Evolutionary conservation across 30 jellyfish, hydroid and myxozoan species (phyloP).

Genomic region (Chrysaora quinquecirrha): DNA sequence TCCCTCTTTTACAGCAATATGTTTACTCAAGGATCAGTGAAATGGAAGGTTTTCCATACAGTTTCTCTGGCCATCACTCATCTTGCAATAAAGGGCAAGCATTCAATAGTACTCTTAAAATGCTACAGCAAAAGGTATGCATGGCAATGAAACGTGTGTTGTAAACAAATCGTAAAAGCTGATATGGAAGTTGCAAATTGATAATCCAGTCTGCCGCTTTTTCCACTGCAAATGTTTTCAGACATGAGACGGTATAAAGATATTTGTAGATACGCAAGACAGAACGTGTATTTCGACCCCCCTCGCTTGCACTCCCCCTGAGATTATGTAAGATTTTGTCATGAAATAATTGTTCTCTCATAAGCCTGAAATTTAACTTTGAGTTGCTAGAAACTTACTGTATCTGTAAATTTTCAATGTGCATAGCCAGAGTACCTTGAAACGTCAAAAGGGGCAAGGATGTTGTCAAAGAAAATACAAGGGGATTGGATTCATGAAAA

Average conservation of each 20-base stretch:
- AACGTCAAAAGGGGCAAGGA: no score
- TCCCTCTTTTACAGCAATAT: slow-evolving; percentile 67
- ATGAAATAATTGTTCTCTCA: no score
- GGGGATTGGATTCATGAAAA: no score
- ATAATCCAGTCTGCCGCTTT: not conserved
- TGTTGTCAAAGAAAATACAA: no score
- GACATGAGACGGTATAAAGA: not conserved
- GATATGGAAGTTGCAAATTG: no score
- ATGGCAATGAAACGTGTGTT: no score
- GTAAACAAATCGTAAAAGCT: no score
- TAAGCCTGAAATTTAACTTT: no score
- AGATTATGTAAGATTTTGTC: no score
- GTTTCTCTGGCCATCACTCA: slow-evolving; percentile 12
- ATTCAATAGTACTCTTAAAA: slow-evolving; percentile 1
- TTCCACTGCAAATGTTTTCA: not conserved
- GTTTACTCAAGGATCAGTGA: slow-evolving; percentile 62
- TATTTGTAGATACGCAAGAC: not conserved
- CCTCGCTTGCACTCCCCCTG: not conserved
- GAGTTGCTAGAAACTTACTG: no score
- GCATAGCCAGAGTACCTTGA: no score
- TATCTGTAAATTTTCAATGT: no score
- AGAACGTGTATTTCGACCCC: not conserved
- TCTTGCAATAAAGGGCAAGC: slow-evolving; percentile 29
- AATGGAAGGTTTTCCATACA: slow-evolving; percentile 47
- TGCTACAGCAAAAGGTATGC: not conserved